These are phyloP conservation scores for Silurus glanis DNA, from an alignment of 2,113 vertebrate genomes.

Conservation along the genomic window DNA sequence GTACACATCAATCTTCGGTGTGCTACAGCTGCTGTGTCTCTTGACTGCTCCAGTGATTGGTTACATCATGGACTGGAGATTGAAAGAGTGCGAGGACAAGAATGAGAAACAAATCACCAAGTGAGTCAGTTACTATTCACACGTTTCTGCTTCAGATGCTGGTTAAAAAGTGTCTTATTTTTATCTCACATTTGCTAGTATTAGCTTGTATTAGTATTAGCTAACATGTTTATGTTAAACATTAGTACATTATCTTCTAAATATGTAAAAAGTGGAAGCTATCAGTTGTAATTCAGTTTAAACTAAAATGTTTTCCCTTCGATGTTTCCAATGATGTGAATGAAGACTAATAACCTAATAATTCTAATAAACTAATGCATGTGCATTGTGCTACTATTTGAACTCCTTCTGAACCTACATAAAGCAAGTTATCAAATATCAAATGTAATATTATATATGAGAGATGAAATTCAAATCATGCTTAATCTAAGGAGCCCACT, in stretches of 20 bases:
- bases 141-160: not conserved
- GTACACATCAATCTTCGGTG: slow-evolving; percentile 95
- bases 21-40: slow-evolving; percentile 91
- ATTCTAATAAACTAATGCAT: no score
- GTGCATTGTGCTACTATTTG: no score
- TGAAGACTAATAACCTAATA: not conserved
- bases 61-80: slow-evolving; percentile 94
- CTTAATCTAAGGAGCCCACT: not conserved
- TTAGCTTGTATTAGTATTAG: no score
- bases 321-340: not conserved
- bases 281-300: not conserved
- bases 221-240: not conserved
- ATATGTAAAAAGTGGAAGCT: not conserved
- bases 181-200: not conserved
- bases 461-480: not conserved
- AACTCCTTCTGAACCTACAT: no score
- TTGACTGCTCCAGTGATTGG: slow-evolving; percentile 93
- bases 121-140: slow-evolving; percentile 62
- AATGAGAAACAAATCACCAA: slow-evolving; percentile 74
- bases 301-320: not conserved
- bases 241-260: not conserved
- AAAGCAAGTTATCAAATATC: no score
- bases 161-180: not conserved
- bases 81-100: slow-evolving; percentile 88
- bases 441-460: not conserved